Evolutionary conservation across 35 echinoderm and acorn worm genomes (phyloP), one percentile per base, ranked within the genome.

Genomic region (Hemicentrotus pulcherrimus): DNA sequence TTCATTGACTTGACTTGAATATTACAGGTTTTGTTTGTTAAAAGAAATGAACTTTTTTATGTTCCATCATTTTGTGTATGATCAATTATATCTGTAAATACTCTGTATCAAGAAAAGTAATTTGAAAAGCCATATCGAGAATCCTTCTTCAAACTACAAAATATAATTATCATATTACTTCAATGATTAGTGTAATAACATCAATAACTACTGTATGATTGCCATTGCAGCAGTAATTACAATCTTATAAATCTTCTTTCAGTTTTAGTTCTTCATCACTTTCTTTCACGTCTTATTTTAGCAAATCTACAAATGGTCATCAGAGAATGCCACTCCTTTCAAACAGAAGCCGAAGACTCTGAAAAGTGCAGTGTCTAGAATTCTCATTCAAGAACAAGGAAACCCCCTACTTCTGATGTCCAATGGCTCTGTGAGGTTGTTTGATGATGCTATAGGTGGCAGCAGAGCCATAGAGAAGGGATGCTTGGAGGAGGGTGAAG

Each of bases 251-350:
- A 55, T 14, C 50, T 11, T 55, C 15, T 55, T n/a, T 88, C 33
- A 88, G 4, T 59, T 35, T 8, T 90, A 31, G 9, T 30, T 45
- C 46, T 45, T 90, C 31, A 31, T 89, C 18, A 6, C 8, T 89
- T 32, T 89, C 87, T 89, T n/a, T 89, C 87, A 41, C 32, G 4
- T 89, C 32, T 89, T 32, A 24, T 28, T 89, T 90, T 30, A 90
- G 88, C 88, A 90, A 90, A 32, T 90, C 18, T 90, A 90, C 88
- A 33, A 47, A 46, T 90, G 88, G 88, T 90, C 88, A 90, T 33
- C 46, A 4, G 88, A 90, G 31, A 45, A 47, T 90, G 88, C 88
- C 32, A 47, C 32, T 22, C 88, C 88, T 45, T 47, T 90, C 31
- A 90, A 45, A 46, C 31, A 46, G 33, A 90, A 90, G 33, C 88